phyloP scores from a whole-genome alignment of 1,140 invertebrate genomes.

The Penaeus chinensis region DNA sequence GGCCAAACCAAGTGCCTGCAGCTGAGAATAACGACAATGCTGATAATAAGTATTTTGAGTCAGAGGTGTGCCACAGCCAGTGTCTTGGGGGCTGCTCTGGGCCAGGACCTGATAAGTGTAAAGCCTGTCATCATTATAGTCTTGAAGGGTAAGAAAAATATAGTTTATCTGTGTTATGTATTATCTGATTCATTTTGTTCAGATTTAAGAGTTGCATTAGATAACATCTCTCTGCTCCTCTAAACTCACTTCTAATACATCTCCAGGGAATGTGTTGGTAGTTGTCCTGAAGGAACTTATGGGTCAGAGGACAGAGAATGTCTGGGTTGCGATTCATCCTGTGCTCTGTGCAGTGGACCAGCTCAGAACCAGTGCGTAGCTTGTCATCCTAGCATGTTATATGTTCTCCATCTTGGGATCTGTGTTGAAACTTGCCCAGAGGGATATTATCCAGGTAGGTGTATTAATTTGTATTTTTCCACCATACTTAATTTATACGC shows the following conservation, averaged over 20 bases:
- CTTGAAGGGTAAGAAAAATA: conserved; percentile 48
- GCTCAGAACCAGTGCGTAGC: conserved; percentile 82
- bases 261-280: conserved; percentile 50
- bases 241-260: conserved; percentile 70
- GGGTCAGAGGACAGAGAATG: conserved; percentile 69
- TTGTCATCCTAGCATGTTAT: conserved; percentile 77
- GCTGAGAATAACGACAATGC: background rate
- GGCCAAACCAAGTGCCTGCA: conserved; percentile 5
- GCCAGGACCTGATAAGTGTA: conserved; percentile 49
- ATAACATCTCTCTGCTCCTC: conserved; percentile 14
- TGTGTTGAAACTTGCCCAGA: conserved; percentile 81
- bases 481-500: no score
- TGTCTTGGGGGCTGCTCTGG: conserved; percentile 54
- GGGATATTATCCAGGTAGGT: conserved; percentile 74
- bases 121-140: conserved; percentile 44
- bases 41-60: conserved; percentile 42
- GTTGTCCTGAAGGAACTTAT: conserved; percentile 55
- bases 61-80: conserved; percentile 55
- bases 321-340: conserved; percentile 80
- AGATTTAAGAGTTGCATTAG: background rate
- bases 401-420: conserved; percentile 75
- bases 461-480: background rate
- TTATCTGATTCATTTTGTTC: background rate
- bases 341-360: conserved; percentile 84
- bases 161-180: background rate